Conservation (phyloP, 2,113 vertebrate genomes). For the Lasiurus cinereus region DNA sequence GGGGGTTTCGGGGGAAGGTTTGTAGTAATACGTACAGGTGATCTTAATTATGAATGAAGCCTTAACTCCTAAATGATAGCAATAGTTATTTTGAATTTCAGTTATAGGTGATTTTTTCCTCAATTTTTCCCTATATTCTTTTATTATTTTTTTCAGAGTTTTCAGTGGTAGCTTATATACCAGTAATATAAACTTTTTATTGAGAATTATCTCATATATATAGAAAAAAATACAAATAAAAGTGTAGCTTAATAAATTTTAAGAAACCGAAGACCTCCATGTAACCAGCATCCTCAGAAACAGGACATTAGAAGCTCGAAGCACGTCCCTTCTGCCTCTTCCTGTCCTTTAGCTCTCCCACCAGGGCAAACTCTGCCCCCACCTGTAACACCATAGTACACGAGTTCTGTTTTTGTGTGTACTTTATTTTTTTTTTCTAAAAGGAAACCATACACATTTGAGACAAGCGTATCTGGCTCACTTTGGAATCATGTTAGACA, state of each 20-base stretch:
- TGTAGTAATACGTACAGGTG: neutral
- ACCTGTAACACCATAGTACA: rapidly evolving
- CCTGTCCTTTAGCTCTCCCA: neutral
- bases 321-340: neutral
- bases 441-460: conserved; percentile 19
- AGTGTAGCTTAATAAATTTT: neutral
- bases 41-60: conserved; percentile 31
- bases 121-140: neutral
- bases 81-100: neutral
- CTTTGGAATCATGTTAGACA: conserved; percentile 49
- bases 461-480: conserved; percentile 71
- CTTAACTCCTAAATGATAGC: neutral
- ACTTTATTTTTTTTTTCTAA: neutral
- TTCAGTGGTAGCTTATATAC: neutral
- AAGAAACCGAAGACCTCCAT: neutral
- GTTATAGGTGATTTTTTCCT: neutral
- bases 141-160: neutral
- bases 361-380: neutral
- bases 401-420: neutral
- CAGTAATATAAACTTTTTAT: neutral
- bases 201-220: neutral
- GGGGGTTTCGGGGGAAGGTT: neutral
- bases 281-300: neutral
- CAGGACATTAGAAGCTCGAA: rapidly evolving
- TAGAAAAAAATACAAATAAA: neutral